Evolutionary conservation across 2,797 vertebrate genomes (phyloP), one percentile per base, ranked within the genome.

Genomic region (Mus spretus): DNA sequence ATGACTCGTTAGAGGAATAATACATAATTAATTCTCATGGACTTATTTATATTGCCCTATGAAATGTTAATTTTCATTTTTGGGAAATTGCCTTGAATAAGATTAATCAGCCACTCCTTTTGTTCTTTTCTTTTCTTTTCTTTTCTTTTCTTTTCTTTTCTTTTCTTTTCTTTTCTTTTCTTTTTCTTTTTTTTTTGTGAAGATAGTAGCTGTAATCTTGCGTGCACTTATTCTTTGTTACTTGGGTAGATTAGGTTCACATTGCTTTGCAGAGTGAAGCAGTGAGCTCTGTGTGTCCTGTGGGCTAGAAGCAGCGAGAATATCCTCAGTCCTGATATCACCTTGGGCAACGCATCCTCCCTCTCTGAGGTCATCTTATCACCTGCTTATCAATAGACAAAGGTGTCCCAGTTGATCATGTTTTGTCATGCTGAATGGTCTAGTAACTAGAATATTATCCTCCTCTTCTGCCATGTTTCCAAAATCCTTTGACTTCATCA

Each of bases 1-100:
- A 53, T 47, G 93, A 96, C 97, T 97, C 91, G 87, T 96, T 93
- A 92, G 85, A 90, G 95, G 92, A 94, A 55, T 94, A 90, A 92
- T 94, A 75, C 83, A 40, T 50, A 93, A 80, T 96, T 94, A 96
- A 81, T 96, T 91, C 87, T 80, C 84, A 88, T n/a, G 61, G 53
- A 80, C 50, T 93, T 95, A 50, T 90, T 75, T 96, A 14, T 95
- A 89, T 91, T 78, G 63, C 70, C 31, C 53, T 80, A 59, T 67
- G 61, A 90, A 70, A 89, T 90, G 78, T 90, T 97, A 82, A 75
- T 70, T 96, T 24, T 65, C 63, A 80, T 85, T 97, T 93, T 65
- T 44, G 90, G 47, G 53, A 96, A 94, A 57, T 5, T 86, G 26
- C 72, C 31, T 86, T 96, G 85, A 89, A 74, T 80, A 70, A 50